These are phyloP conservation scores for Panagrolaimus sp. DNA, from an alignment of 1,140 invertebrate genomes.

Conservation along the genomic window DNA sequence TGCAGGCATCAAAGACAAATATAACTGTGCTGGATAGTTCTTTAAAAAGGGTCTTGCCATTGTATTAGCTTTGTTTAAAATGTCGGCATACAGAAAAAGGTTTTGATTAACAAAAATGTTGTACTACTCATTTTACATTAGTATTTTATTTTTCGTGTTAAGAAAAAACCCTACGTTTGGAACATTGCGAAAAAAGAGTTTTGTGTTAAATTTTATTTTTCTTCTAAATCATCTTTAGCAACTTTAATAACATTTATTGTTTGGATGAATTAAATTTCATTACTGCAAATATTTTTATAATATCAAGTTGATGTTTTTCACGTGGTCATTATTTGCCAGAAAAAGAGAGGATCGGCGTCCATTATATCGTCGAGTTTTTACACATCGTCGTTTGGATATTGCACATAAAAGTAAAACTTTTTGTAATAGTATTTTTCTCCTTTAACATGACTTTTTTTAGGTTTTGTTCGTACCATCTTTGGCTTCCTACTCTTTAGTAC, in stretches of 20 bases:
- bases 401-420: slow-evolving; percentile 44
- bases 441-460: slow-evolving; percentile 37
- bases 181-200: neutral
- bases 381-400: slow-evolving; percentile 49
- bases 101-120: too few relatives aligned
- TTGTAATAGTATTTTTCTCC: slow-evolving; percentile 17
- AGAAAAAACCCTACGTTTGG: neutral
- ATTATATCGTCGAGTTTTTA: slow-evolving; percentile 54
- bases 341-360: slow-evolving; percentile 49
- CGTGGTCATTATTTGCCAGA: slow-evolving; percentile 28
- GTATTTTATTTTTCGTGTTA: neutral
- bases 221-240: neutral
- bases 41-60: too few relatives aligned
- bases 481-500: slow-evolving; percentile 50
- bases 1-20: neutral
- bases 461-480: slow-evolving; percentile 42
- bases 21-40: neutral
- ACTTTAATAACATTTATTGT: neutral
- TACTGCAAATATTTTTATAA: neutral
- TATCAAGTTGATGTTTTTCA: slow-evolving; percentile 42
- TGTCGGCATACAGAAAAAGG: too few relatives aligned
- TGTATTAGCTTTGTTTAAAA: too few relatives aligned
- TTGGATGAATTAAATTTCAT: neutral
- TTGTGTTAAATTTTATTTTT: too few relatives aligned
- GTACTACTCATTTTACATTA: neutral